Percentiles rank a stretch among this genome's conserved stretches.
These are phyloP conservation scores for Neoniphon sammara DNA, from an alignment of 2,797 vertebrate species.

Conservation along the genomic window DNA sequence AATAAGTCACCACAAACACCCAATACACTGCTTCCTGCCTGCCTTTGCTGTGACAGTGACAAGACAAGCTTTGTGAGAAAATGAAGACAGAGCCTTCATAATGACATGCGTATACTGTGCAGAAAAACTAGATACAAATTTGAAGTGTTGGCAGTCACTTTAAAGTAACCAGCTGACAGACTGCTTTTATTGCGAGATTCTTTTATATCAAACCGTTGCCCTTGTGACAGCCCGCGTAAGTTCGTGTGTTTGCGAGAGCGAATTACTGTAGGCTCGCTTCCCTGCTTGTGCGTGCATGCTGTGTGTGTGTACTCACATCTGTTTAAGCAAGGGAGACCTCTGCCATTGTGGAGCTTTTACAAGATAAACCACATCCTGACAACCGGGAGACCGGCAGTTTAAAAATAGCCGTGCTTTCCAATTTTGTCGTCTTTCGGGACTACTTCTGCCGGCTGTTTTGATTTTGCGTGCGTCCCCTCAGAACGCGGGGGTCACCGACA, in stretches of 20 bases:
- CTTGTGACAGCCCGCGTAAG: conserved; percentile 46
- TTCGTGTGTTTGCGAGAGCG: conserved; percentile 39
- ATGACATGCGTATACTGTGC: conserved; percentile 41
- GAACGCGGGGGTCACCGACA: conserved; percentile 63
- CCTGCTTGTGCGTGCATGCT: conserved; percentile 24
- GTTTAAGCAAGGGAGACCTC: conserved; percentile 63
- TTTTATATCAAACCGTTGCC: conserved; percentile 62
- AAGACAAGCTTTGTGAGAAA: conserved; percentile 8
- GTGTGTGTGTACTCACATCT: conserved; percentile 35
- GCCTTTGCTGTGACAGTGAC: conserved; percentile 43
- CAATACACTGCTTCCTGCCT: neutral
- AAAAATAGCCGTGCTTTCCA: conserved; percentile 82
- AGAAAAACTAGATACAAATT: neutral
- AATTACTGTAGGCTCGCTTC: conserved; percentile 39
- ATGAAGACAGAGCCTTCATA: conserved; percentile 20
- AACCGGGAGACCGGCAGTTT: conserved; percentile 68
- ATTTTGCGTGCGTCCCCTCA: conserved; percentile 64
- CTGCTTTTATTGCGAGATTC: conserved; percentile 60
- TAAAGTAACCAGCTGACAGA: conserved; percentile 68
- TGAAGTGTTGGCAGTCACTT: conserved; percentile 59
- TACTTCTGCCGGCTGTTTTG: conserved; percentile 66
- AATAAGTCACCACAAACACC: conserved; percentile 36
- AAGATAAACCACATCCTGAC: conserved; percentile 74
- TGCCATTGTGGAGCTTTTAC: conserved; percentile 77
- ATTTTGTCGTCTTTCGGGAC: conserved; percentile 75